Conservation (phyloP, 1,140 invertebrate species). For the Condylostylus longicornis region DNA sequence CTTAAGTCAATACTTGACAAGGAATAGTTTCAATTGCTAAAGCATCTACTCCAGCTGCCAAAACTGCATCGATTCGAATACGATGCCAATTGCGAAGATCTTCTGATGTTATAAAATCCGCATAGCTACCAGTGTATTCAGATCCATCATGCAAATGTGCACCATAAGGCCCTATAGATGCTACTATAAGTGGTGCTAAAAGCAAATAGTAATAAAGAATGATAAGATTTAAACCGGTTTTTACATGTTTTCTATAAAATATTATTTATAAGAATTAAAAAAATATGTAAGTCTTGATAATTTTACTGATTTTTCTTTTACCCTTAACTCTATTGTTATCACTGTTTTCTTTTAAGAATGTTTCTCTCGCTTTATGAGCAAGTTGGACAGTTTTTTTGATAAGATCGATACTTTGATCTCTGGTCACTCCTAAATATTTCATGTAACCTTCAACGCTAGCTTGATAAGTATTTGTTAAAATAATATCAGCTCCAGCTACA, state of each 20-base stretch:
- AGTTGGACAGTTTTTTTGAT: conserved; percentile 54
- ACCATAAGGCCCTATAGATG: conserved; percentile 82
- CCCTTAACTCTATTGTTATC: too few species aligned
- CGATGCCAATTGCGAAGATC: conserved; percentile 65
- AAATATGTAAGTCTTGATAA: too few species aligned
- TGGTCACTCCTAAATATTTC: conserved; percentile 46
- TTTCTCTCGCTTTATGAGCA: conserved; percentile 32
- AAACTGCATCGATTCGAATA: conserved; percentile 54
- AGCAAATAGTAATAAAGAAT: too few species aligned
- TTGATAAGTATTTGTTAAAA: conserved; percentile 81
- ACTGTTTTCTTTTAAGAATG: conserved; percentile 12
- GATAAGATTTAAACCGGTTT: too few species aligned
- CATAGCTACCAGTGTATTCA: conserved; percentile 76
- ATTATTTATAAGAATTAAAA: too few species aligned
- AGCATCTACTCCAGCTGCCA: conserved; percentile 64
- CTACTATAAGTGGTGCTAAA: conserved; percentile 53
- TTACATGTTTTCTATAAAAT: too few species aligned
- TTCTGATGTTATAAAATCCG: conserved; percentile 45
- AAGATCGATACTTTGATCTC: conserved; percentile 45
- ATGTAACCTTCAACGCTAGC: conserved; percentile 63
- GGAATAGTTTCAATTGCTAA: conserved; percentile 84
- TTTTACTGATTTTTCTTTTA: too few species aligned
- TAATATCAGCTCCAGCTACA: conserved; percentile 63
- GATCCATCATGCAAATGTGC: conserved; percentile 74
- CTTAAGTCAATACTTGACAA: conserved; percentile 34